Base-by-base conservation (phyloP, 2,797 vertebrate species). In the Eulemur albifrons region DNA sequence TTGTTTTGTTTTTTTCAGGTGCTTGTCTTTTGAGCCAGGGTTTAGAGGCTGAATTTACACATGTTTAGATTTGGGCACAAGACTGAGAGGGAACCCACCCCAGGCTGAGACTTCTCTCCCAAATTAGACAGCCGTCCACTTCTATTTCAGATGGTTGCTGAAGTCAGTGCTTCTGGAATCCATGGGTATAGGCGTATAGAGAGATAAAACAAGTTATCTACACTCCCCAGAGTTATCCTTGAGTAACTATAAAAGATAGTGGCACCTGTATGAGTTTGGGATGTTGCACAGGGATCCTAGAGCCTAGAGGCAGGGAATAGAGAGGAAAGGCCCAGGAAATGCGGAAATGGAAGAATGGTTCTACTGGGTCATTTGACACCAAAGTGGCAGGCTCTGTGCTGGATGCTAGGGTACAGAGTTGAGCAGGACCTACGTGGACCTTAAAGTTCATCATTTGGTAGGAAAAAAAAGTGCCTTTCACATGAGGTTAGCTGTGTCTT, bases 131-230 rank as follows among this genome's bases (percentile, higher is more conserved):
- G 9, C 12, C 3, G 10, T 88, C 30, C 4, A 7, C 67, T 52
- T 52, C 40, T 59, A 1, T 45, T 72, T 89, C 35, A 67, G 32
- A 27, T 32, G 10, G 18, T 54, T 57, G 21, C 84, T 54, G 30
- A 85, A 76, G 14, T 59, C 54, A 20, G n/a, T 90, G 57, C 11
- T 25, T 89, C 45, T 45, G 38, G 21, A 23, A 63, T 38, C 43
- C 11, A 15, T 75, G 32, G 18, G 17, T 65, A 15, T 95, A 54
- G 57, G 65, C 30, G 17, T 43, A 18, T 43, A 76, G 38, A 92
- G 35, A 63, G 69, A 23, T 80, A 86, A 73, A 92, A 65, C n/a
- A 90, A 75, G 43, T 63, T 72, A 27, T 38, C 90, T 92, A 57
- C 65, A 85, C 23, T 86, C 48, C 38, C 57, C 59, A 10, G 65